Conservation (phyloP, 2,113 vertebrate genomes). For the Rhinoptilus africanus region DNA sequence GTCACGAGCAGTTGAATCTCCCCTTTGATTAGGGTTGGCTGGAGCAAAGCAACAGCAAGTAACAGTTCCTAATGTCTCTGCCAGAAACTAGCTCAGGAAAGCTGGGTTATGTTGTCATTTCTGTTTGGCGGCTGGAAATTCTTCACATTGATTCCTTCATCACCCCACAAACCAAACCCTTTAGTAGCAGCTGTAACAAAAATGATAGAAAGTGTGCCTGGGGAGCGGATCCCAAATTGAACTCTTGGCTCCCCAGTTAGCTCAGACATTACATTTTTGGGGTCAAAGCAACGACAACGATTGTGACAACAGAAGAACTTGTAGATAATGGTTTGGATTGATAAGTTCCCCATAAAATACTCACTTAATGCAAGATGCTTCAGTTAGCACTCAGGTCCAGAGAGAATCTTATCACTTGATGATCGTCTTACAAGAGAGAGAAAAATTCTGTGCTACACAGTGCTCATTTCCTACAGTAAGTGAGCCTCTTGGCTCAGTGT, state of each 20-base stretch:
- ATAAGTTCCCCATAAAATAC: neutral
- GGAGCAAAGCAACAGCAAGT: neutral
- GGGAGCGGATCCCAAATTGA: neutral
- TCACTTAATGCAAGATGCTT: neutral
- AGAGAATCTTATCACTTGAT: constrained; percentile 25
- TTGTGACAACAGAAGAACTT: neutral
- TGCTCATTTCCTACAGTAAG: neutral
- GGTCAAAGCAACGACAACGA: neutral
- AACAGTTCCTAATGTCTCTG: neutral
- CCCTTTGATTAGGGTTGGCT: neutral
- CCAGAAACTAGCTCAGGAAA: neutral
- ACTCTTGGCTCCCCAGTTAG: neutral
- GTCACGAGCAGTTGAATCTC: neutral
- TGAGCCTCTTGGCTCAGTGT: constrained; percentile 7
- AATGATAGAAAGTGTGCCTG: neutral
- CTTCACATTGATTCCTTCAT: neutral
- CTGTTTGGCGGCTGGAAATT: neutral
- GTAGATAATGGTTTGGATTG: neutral
- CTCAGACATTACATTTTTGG: neutral
- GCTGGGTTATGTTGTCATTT: neutral
- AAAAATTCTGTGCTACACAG: neutral
- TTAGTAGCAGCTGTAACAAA: neutral
- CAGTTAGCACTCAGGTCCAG: constrained; percentile 8
- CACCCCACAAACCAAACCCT: neutral
- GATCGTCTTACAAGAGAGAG: neutral